Percentiles rank a stretch among this genome's conserved stretches.
These are phyloP conservation scores for Patella ulyssiponensis DNA, from an alignment of 2,888 invertebrate species.

Conservation along the genomic window DNA sequence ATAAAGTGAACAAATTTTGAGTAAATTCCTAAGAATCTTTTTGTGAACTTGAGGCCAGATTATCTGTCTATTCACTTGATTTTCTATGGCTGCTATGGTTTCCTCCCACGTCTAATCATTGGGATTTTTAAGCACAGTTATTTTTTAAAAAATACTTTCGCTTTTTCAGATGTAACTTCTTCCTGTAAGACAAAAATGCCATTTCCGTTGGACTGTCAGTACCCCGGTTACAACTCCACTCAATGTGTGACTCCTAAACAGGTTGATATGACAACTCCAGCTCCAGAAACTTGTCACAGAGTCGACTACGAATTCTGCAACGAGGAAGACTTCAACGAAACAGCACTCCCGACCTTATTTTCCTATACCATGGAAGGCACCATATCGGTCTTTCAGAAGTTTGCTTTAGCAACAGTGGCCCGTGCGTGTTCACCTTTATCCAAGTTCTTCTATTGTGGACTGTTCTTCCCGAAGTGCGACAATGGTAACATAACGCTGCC, in stretches of 20 bases:
- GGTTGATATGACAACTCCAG: background rate
- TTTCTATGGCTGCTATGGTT: too few species aligned
- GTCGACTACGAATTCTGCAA: slow-evolving; percentile 37
- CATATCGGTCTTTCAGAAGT: slow-evolving; percentile 31
- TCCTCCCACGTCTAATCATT: too few species aligned
- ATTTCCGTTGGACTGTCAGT: background rate
- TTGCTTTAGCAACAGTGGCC: slow-evolving; percentile 28
- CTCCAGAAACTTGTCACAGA: slow-evolving; percentile 17
- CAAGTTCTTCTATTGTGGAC: slow-evolving; percentile 48
- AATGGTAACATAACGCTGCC: slow-evolving; percentile 39
- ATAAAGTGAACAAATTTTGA: too few species aligned
- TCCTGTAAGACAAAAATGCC: background rate
- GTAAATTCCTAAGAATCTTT: too few species aligned
- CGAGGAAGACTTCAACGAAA: slow-evolving; percentile 38
- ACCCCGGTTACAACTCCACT: background rate
- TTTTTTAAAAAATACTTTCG: background rate
- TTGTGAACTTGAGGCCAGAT: too few species aligned
- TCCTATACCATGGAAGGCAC: slow-evolving; percentile 30
- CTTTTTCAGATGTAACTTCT: background rate
- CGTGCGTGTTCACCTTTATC: slow-evolving; percentile 35
- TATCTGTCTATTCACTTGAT: too few species aligned
- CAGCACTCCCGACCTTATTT: slow-evolving; percentile 46
- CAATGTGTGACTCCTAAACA: background rate
- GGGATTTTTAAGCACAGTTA: too few species aligned
- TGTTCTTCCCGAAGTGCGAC: slow-evolving; percentile 54